A percentile compares a stretch with the other conserved stretches of the same genome.
These are phyloP conservation scores for Paelopatides confundens DNA, from an alignment of 53 echinoderm and acorn worm genomes.

Conservation along the genomic window DNA sequence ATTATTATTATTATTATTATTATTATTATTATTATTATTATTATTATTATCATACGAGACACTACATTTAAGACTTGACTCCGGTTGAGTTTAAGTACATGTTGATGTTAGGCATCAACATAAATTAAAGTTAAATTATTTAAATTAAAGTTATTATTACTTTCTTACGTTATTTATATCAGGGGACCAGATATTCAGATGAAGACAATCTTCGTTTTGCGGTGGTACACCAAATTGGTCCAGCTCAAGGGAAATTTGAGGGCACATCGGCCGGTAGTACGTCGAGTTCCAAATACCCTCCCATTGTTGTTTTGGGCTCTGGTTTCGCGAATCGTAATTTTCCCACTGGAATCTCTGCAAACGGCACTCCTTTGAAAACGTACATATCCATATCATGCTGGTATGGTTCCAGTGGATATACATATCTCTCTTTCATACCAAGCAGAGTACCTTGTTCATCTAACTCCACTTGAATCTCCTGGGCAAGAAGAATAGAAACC, in stretches of 20 bases:
- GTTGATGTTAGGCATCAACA: too few relatives aligned
- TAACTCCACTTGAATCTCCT: constrained; percentile 1
- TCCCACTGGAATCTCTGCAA: constrained; percentile 31
- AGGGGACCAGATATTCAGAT: constrained; percentile 39
- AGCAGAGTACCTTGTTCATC: constrained; percentile 3
- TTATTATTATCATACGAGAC: too few relatives aligned
- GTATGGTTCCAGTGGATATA: constrained; percentile 6
- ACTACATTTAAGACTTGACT: too few relatives aligned
- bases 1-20: too few relatives aligned
- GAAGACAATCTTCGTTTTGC: constrained; percentile 44
- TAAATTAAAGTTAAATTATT: too few relatives aligned
- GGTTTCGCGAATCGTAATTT: constrained; percentile 38
- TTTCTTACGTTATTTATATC: constrained; percentile 2
- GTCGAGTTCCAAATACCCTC: constrained; percentile 19
- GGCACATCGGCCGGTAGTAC: constrained; percentile 16
- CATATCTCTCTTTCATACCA: constrained; percentile 31
- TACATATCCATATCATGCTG: constrained; percentile 17
- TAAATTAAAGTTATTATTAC: background rate
- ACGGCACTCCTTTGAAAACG: constrained; percentile 40
- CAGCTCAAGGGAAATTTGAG: constrained; percentile 5
- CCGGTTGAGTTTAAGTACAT: too few relatives aligned
- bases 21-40: too few relatives aligned
- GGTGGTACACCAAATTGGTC: constrained; percentile 15
- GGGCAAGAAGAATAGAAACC: background rate
- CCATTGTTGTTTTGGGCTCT: background rate